These are phyloP conservation scores for Scaptodrosophila latifasciaeformis DNA, from an alignment of 2,888 invertebrate species.

Conservation along the genomic window DNA sequence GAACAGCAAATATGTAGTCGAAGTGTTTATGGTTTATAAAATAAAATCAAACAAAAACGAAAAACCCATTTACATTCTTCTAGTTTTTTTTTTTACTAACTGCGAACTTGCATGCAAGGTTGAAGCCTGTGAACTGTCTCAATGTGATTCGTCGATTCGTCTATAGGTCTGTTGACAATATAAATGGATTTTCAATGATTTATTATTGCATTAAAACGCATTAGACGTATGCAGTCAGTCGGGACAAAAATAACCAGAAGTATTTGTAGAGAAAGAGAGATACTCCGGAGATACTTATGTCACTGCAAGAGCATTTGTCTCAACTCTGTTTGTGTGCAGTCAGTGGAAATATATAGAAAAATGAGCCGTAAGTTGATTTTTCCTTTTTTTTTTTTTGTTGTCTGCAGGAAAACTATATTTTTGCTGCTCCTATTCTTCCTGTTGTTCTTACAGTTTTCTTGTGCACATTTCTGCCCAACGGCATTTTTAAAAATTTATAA, in stretches of 20 bases:
- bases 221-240: conserved; percentile 34
- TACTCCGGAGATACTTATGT: too few species aligned
- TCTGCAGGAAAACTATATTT: not conserved
- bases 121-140: not conserved
- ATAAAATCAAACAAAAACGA: not conserved
- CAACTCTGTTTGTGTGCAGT: not conserved
- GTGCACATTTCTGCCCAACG: not conserved
- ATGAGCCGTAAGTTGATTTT: conserved; percentile 50
- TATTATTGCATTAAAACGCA: conserved; percentile 72
- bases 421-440: not conserved
- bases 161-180: conserved; percentile 71
- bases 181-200: conserved; percentile 72
- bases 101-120: conserved; percentile 34
- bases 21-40: conserved; percentile 51
- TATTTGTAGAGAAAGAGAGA: too few species aligned
- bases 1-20: conserved; percentile 9
- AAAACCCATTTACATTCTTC: too few species aligned
- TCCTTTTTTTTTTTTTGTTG: too few species aligned
- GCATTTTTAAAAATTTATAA: conserved; percentile 59
- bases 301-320: too few species aligned
- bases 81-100: too few species aligned
- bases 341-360: conserved; percentile 1
- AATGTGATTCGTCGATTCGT: conserved; percentile 24
- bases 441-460: not conserved
- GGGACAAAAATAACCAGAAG: too few species aligned